These are phyloP conservation scores for Cydia splendana DNA, from an alignment of 1,140 invertebrate genomes.

Conservation along the genomic window DNA sequence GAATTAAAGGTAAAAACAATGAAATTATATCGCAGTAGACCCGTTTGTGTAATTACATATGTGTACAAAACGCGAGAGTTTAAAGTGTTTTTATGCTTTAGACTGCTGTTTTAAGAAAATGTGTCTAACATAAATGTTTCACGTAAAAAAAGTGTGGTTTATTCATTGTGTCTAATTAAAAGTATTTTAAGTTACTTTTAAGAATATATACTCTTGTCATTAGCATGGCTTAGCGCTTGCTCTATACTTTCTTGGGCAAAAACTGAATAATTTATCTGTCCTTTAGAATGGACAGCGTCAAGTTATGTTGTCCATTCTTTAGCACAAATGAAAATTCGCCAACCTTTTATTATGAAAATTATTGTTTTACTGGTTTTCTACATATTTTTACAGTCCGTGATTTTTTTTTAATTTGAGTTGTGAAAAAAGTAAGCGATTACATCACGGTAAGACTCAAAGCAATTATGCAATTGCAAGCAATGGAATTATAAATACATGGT, in stretches of 20 bases:
- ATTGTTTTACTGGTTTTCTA: slow-evolving; percentile 29
- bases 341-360: neutral
- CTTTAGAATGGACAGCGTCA: neutral
- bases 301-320: neutral
- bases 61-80: too few relatives aligned
- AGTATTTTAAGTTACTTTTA: slow-evolving; percentile 10
- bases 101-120: neutral
- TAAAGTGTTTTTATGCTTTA: too few relatives aligned
- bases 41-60: too few relatives aligned
- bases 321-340: neutral
- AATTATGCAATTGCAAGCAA: too few relatives aligned
- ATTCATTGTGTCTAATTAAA: slow-evolving; percentile 16
- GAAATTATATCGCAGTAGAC: too few relatives aligned
- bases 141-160: slow-evolving; percentile 42
- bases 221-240: slow-evolving; percentile 27
- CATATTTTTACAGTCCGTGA: neutral
- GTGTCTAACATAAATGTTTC: slow-evolving; percentile 36
- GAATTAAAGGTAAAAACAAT: too few relatives aligned
- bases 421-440: neutral
- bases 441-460: too few relatives aligned
- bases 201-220: slow-evolving; percentile 10
- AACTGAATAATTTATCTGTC: neutral
- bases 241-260: neutral
- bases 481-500: too few relatives aligned
- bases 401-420: neutral